Evolutionary conservation across 53 echinoderm and acorn worm genomes (phyloP).

Genomic region (Temnopleurus reevesii): DNA sequence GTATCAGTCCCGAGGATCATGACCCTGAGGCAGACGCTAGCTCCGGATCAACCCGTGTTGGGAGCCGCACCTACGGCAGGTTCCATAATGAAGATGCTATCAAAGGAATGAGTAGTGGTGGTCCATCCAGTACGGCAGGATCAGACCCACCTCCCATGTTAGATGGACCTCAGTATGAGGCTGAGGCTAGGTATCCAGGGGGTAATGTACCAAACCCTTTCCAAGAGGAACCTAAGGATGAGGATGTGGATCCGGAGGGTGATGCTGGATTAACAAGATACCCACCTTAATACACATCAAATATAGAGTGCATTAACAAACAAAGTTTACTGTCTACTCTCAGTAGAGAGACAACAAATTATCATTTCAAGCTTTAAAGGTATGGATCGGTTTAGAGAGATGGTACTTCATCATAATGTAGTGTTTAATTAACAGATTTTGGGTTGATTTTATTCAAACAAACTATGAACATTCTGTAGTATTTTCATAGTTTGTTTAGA

Average conservation of each 20-base stretch:
- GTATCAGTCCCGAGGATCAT: slow-evolving; percentile 45
- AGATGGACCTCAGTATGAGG: not conserved
- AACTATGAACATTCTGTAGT: too few species aligned
- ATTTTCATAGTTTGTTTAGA: too few species aligned
- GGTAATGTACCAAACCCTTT: slow-evolving; percentile 41
- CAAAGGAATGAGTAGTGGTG: not conserved
- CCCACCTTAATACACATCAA: slow-evolving; percentile 42
- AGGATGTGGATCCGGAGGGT: slow-evolving; percentile 11
- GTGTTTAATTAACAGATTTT: too few species aligned
- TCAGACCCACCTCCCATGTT: not conserved
- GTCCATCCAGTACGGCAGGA: not conserved
- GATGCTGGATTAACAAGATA: slow-evolving; percentile 48
- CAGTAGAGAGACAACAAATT: too few species aligned
- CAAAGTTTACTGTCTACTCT: too few species aligned
- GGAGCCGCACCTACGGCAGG: slow-evolving; percentile 42
- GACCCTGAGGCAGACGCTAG: not conserved
- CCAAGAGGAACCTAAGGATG: slow-evolving; percentile 19
- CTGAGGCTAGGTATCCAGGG: slow-evolving; percentile 41
- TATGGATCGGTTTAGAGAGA: too few species aligned
- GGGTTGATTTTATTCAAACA: too few species aligned
- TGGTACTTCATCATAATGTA: too few species aligned
- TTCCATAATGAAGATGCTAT: slow-evolving; percentile 42
- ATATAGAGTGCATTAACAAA: too few species aligned
- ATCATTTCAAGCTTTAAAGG: too few species aligned
- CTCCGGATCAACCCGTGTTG: not conserved